Conservation (phyloP, 2,888 invertebrate species). For the Pardosa pseudoannulata region DNA sequence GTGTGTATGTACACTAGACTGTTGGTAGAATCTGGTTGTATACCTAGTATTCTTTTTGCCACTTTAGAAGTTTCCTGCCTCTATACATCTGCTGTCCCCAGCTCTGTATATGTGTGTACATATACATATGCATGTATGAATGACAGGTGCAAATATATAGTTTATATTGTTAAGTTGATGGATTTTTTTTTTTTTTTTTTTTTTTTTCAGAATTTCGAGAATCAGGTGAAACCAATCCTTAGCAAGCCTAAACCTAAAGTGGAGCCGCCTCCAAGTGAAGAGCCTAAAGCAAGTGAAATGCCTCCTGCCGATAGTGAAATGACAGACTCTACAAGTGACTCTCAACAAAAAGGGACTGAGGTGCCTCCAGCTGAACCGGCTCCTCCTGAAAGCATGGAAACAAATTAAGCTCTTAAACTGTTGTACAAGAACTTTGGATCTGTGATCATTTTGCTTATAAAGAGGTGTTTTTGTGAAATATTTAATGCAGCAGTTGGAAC, state of each 20-base stretch:
- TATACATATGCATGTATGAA: no score
- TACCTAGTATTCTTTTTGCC: no score
- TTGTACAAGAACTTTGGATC: slow-evolving; percentile 33
- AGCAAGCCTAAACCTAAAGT: slow-evolving; percentile 93
- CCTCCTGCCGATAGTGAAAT: slow-evolving; percentile 51
- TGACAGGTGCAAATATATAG: no score
- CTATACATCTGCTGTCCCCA: no score
- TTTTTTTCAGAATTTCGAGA: slow-evolving; percentile 80
- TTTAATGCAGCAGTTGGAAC: slow-evolving; percentile 60
- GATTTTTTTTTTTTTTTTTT: no score
- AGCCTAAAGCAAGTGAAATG: slow-evolving; percentile 2
- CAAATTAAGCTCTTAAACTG: slow-evolving; percentile 39
- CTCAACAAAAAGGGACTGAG: slow-evolving; percentile 33
- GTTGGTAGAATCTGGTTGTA: no score
- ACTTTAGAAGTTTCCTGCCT: no score
- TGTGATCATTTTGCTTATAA: slow-evolving; percentile 59
- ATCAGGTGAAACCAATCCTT: slow-evolving; percentile 83
- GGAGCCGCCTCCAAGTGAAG: slow-evolving; percentile 47
- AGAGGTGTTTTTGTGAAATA: slow-evolving; percentile 37
- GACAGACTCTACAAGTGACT: slow-evolving; percentile 30
- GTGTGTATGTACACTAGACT: no score
- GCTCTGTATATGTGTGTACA: no score
- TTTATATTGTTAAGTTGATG: no score
- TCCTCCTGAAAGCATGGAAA: slow-evolving; percentile 65
- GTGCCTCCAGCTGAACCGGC: slow-evolving; percentile 17